Evolutionary conservation across 2,113 vertebrate species (phyloP).

Genomic region (Beaufortia kweichowensis): DNA sequence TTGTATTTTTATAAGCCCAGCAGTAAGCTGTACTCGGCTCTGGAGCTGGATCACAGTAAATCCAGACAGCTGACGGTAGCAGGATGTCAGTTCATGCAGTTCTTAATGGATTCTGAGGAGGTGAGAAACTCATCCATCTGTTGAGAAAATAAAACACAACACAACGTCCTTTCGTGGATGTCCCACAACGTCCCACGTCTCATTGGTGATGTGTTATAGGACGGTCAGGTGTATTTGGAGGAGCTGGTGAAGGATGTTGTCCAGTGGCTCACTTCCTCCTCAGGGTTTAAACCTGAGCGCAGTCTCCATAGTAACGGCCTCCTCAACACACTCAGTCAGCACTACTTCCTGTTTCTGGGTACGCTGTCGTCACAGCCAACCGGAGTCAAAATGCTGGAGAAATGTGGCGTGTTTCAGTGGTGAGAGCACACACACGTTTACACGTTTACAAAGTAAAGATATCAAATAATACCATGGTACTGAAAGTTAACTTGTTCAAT

Average conservation of each 20-base stretch:
- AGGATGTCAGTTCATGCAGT: conserved; percentile 83
- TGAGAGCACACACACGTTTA: conserved; percentile 59
- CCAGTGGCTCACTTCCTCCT: conserved; percentile 78
- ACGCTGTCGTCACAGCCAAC: conserved; percentile 82
- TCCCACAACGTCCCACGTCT: too few species aligned
- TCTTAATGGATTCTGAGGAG: conserved; percentile 85
- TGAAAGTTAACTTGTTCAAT: too few species aligned
- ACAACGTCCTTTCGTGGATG: not conserved
- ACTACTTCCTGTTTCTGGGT: conserved; percentile 87
- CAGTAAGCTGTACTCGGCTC: conserved; percentile 80
- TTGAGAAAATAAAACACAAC: too few species aligned
- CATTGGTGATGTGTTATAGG: conserved; percentile 73
- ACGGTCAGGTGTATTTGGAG: conserved; percentile 83
- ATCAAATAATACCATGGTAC: not conserved
- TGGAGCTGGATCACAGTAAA: conserved; percentile 81
- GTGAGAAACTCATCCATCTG: conserved; percentile 58
- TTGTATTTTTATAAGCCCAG: conserved; percentile 88
- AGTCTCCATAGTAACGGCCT: conserved; percentile 84
- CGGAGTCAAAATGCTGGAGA: conserved; percentile 86
- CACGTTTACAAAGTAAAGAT: too few species aligned
- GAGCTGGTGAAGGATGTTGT: conserved; percentile 87
- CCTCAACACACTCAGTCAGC: conserved; percentile 84
- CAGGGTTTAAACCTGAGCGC: conserved; percentile 80
- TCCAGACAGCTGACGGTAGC: conserved; percentile 82
- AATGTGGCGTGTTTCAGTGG: conserved; percentile 87